These are phyloP conservation scores for Conopomorpha cramerella DNA, from an alignment of 1,140 invertebrate genomes.

Conservation along the genomic window DNA sequence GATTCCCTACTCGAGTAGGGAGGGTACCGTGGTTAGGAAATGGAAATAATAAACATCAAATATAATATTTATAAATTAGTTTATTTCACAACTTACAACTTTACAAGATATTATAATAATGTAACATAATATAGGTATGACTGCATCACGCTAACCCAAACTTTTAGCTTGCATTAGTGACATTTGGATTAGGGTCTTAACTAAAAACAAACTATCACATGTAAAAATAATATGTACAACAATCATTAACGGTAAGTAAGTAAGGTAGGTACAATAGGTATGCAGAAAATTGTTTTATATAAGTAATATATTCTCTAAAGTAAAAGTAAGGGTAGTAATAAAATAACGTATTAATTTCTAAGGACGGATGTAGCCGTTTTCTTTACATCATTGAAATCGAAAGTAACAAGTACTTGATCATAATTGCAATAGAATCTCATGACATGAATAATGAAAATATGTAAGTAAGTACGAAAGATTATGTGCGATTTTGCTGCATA, in stretches of 20 bases:
- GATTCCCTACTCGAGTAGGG: no score
- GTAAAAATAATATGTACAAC: neutral
- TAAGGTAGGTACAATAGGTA: neutral
- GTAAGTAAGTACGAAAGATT: no score
- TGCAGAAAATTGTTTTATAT: neutral
- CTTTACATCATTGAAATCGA: no score
- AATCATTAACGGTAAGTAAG: neutral
- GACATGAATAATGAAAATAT: no score
- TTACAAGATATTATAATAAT: conserved; percentile 33
- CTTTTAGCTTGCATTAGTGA: conserved; percentile 52
- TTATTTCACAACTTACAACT: conserved; percentile 53
- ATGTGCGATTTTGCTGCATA: no score
- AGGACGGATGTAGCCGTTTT: neutral
- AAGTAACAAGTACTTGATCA: neutral
- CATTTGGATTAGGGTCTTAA: conserved; percentile 45
- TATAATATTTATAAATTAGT: conserved; percentile 38
- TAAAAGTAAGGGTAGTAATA: no score
- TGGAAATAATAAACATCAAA: neutral
- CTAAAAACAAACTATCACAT: conserved; percentile 45
- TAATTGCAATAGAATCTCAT: no score
- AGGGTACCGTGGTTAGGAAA: no score
- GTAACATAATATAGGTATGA: no score
- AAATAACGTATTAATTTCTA: no score
- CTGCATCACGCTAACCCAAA: conserved; percentile 47
- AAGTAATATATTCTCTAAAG: no score